A percentile compares a stretch with the other conserved stretches of the same genome.
Evolutionary conservation across 2,113 vertebrate genomes (phyloP).

Genomic region (Nettapus auritus): DNA sequence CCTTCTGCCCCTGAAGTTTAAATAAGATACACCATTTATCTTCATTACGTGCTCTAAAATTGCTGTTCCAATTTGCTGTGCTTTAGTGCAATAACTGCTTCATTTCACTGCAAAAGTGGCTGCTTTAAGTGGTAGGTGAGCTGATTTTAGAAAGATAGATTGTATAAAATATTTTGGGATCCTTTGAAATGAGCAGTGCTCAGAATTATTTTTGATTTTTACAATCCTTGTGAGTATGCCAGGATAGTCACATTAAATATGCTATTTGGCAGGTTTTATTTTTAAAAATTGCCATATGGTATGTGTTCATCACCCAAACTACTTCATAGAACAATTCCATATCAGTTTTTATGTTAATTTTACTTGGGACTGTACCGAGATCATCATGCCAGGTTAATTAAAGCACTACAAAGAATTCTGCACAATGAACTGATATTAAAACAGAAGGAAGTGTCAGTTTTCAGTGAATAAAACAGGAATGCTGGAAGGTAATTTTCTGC

Average conservation of each 20-base stretch:
- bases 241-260: slow-evolving; percentile 44
- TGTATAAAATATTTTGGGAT: slow-evolving; percentile 63
- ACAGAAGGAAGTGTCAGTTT: slow-evolving; percentile 43
- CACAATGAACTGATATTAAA: slow-evolving; percentile 43
- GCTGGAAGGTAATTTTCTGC: slow-evolving; percentile 31
- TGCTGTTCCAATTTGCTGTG: slow-evolving; percentile 50
- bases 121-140: slow-evolving; percentile 43
- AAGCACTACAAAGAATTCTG: slow-evolving; percentile 50
- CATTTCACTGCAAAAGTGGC: slow-evolving; percentile 38
- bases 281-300: slow-evolving; percentile 69
- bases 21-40: slow-evolving; percentile 57
- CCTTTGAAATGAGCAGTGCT: slow-evolving; percentile 58
- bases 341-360: slow-evolving; percentile 55
- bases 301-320: slow-evolving; percentile 40
- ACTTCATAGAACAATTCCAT: slow-evolving; percentile 46
- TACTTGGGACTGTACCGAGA: slow-evolving; percentile 44
- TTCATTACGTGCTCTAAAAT: slow-evolving; percentile 61
- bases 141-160: slow-evolving; percentile 50
- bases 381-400: slow-evolving; percentile 66
- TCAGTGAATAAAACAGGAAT: slow-evolving; percentile 23
- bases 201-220: slow-evolving; percentile 59
- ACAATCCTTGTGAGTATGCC: slow-evolving; percentile 21
- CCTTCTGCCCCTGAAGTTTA: slow-evolving; percentile 60
- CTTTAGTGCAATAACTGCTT: slow-evolving; percentile 45
- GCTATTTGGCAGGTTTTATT: slow-evolving; percentile 55